Percentiles rank a stretch among this genome's conserved stretches.
Conservation (phyloP, 2,797 vertebrate species). For the Peromyscus attwateri region DNA sequence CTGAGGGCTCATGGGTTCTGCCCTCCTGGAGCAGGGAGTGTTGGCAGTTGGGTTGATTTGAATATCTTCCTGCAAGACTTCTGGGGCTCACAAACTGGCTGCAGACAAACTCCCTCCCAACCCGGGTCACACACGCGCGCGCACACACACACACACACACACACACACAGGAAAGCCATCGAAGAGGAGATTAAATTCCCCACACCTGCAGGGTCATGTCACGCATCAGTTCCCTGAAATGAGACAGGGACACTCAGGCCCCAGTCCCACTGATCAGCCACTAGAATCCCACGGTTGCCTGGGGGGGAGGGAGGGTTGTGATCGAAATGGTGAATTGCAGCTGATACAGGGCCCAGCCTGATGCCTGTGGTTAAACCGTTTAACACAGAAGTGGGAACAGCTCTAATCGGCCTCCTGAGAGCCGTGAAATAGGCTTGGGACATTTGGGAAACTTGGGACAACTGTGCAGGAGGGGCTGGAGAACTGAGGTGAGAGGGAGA, state of each 20-base stretch:
- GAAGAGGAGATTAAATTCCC: background rate
- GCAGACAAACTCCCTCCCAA: background rate
- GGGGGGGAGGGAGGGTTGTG: background rate
- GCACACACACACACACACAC: background rate
- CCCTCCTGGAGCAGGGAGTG: background rate
- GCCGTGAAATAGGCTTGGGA: background rate
- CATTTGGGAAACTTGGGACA: background rate
- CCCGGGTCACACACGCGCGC: background rate
- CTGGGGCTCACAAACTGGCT: background rate
- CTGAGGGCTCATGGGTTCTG: background rate
- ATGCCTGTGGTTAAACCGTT: background rate
- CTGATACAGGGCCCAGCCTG: background rate
- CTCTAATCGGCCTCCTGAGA: background rate
- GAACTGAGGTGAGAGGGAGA: background rate
- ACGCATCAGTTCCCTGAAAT: background rate
- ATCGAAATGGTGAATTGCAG: background rate
- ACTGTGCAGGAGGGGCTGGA: background rate
- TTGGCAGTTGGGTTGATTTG: background rate
- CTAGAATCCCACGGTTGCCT: background rate
- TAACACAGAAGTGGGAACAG: background rate
- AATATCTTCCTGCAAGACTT: background rate
- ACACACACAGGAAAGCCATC: background rate
- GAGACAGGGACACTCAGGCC: background rate
- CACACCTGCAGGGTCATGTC: background rate
- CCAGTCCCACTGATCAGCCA: background rate